phyloP scores from a whole-genome alignment of 1,140 invertebrate species.

The Pristionchus pacificus region DNA sequence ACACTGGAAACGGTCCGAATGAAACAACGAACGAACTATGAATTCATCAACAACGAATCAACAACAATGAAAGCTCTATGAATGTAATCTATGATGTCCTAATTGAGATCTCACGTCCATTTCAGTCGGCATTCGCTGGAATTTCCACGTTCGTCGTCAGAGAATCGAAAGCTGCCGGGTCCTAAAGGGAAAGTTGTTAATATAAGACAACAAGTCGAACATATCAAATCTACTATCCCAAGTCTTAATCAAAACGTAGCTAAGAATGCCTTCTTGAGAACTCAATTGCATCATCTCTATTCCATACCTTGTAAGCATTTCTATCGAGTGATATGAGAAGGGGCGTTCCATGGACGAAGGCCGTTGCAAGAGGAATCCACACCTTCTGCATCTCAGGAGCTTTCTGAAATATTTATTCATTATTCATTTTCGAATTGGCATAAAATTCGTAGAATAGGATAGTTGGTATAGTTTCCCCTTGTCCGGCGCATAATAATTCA shows the following conservation, averaged over 20 bases:
- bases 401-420: not conserved
- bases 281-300: too few species aligned
- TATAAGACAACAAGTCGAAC: not conserved
- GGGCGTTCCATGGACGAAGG: conserved; percentile 42
- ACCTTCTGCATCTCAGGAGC: conserved; percentile 37
- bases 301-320: conserved; percentile 30
- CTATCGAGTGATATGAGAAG: conserved; percentile 48
- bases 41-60: too few species aligned
- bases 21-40: too few species aligned
- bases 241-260: not conserved
- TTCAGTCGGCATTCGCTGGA: not conserved
- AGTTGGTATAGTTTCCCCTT: too few species aligned
- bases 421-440: too few species aligned
- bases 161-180: not conserved
- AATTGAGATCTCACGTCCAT: not conserved
- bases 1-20: too few species aligned
- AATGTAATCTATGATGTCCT: too few species aligned
- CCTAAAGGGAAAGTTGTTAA: not conserved
- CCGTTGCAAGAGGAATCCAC: conserved; percentile 49
- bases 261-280: too few species aligned
- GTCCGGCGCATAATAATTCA: too few species aligned
- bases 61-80: too few species aligned
- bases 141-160: not conserved
- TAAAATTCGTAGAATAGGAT: too few species aligned
- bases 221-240: not conserved